A percentile compares a stretch with the other conserved stretches of the same genome.
Conservation (phyloP, 2,113 vertebrate species). For the Ageneiosus marmoratus region DNA sequence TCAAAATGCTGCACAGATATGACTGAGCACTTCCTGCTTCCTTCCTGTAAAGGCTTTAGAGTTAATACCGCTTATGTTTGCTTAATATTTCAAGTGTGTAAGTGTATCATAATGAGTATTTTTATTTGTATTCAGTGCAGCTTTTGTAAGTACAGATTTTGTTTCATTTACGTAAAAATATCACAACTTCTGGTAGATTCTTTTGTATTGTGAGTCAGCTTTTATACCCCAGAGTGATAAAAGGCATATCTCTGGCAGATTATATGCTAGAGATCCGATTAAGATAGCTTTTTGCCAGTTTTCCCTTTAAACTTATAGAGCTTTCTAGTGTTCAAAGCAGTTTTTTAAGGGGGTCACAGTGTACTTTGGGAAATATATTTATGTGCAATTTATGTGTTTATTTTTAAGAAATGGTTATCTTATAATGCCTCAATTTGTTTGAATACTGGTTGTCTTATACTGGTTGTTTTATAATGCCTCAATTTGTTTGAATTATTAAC, state of each 20-base stretch:
- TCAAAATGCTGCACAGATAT: background rate
- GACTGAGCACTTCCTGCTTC: slow-evolving; percentile 14
- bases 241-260: background rate
- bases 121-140: background rate
- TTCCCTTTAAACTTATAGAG: background rate
- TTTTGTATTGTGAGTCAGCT: slow-evolving; percentile 5
- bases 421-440: no score
- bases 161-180: background rate
- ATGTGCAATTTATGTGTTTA: background rate
- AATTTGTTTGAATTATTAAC: no score
- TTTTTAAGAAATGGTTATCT: no score
- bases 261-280: background rate
- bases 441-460: no score
- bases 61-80: background rate
- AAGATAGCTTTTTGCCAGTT: background rate
- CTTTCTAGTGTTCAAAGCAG: background rate
- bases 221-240: background rate
- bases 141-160: background rate
- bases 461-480: no score
- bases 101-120: background rate
- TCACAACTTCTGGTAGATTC: background rate
- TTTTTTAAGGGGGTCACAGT: background rate
- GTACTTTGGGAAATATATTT: no score
- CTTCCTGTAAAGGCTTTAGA: background rate
- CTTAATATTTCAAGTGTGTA: background rate